Percentiles rank a stretch among this genome's conserved stretches.
Evolutionary conservation across 2,888 invertebrate species (phyloP).

Genomic region (Onchidella celtica): DNA sequence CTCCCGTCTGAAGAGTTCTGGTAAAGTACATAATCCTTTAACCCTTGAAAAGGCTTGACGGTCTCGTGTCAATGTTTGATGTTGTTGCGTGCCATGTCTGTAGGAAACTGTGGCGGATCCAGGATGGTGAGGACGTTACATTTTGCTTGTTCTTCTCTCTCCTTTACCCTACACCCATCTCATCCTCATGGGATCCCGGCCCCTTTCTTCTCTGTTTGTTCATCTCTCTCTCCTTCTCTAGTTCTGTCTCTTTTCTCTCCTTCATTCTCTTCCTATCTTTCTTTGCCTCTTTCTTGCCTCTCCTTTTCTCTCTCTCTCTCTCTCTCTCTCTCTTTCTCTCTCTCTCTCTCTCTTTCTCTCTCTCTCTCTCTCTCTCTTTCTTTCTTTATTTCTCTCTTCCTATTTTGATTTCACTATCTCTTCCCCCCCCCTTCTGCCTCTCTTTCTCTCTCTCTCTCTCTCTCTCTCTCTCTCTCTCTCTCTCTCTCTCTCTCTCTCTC

Average conservation of each 20-base stretch:
- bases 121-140: too few species aligned
- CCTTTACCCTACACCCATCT: not conserved
- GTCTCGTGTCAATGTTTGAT: too few species aligned
- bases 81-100: too few species aligned
- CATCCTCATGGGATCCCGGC: not conserved
- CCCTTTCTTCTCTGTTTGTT: not conserved
- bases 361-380: not conserved
- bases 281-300: not conserved
- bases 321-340: not conserved
- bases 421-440: not conserved
- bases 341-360: not conserved
- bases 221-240: not conserved
- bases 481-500: not conserved
- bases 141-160: not conserved
- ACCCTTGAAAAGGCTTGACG: too few species aligned
- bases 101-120: too few species aligned
- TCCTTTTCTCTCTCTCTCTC: not conserved
- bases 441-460: not conserved
- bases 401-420: not conserved
- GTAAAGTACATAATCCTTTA: too few species aligned
- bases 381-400: not conserved
- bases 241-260: not conserved
- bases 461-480: not conserved
- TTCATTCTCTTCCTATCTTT: not conserved
- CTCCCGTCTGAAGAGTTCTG: too few species aligned